Base-by-base conservation (phyloP, 2,113 vertebrate species). In the Ammodytes marinus region DNA sequence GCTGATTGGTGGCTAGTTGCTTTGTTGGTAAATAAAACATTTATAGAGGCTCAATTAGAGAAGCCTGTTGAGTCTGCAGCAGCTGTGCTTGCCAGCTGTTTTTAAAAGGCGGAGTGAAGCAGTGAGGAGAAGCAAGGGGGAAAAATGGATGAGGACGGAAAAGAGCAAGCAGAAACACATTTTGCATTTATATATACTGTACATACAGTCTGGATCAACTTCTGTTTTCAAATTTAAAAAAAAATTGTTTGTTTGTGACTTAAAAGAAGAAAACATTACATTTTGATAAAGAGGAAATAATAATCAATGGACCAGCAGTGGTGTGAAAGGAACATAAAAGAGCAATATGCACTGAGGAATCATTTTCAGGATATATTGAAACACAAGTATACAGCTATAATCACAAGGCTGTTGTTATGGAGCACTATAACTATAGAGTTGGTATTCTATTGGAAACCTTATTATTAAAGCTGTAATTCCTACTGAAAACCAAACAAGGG, bases 81-180 rank as follows among this genome's bases (percentile, higher is more conserved):
- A 94, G 91, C 91, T 95, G 95, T 84, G 88, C 76, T 80, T 39
- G 15, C 88, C 94, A 95, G 92, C 84, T 95, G 93, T 91, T 94
- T 92, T 66, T 60, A 53, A 72, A 27, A 90, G 73, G 77, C 80
- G 86, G 74, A 71, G 77, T 12, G 55, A 63, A 55, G 70, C 77
- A 45, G 49, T 14, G 74, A 54, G 49, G 80, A 84, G 80, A 77
- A 57, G 76, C 46, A 55, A 79, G 37, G 52, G 40, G 15, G 5
- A 43, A 65, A 68, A 13, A 49, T 43, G 14, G 13, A 50, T 37
- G 40, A 67, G 19, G 17, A 52, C 60, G 69, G 59, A 58, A 67
- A 43, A 68, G 27, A 76, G 50, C 39, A 55, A 10, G 11, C 35
- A 40, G 27, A 53, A 13, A 59, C 19, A 63, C 58, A 75, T 69